These are phyloP conservation scores for Patiria pectinifera DNA, from an alignment of 53 echinoderm and acorn worm species.

Conservation along the genomic window DNA sequence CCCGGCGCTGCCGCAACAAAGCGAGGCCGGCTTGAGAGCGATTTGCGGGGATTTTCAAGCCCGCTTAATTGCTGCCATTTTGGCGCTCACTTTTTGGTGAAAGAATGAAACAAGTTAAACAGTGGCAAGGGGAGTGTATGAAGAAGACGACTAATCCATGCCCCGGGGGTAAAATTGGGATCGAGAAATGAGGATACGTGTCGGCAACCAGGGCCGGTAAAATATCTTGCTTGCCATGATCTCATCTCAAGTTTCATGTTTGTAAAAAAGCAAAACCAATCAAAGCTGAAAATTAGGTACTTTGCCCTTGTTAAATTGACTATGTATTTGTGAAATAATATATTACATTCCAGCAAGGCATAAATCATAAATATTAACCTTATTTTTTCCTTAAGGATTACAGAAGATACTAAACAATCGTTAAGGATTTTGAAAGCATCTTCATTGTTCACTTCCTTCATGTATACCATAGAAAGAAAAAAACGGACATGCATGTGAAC, in stretches of 20 bases:
- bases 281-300: background rate
- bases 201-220: background rate
- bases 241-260: conserved; percentile 4
- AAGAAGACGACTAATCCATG: background rate
- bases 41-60: conserved; percentile 22
- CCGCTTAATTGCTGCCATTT: conserved; percentile 30
- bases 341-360: no score
- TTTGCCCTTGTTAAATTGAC: no score
- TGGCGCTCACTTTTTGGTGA: background rate
- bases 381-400: no score
- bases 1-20: background rate
- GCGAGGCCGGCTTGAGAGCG: conserved; percentile 25
- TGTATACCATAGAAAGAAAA: no score
- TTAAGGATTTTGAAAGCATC: no score
- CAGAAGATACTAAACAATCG: no score
- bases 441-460: no score
- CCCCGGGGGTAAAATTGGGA: conserved; percentile 14
- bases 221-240: background rate
- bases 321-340: no score
- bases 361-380: no score
- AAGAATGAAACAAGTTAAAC: conserved; percentile 27
- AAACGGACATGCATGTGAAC: no score
- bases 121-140: background rate
- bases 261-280: background rate
- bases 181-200: no score